Conservation (phyloP, 1,140 invertebrate genomes). For the Pseudachorutes palmiensis region DNA sequence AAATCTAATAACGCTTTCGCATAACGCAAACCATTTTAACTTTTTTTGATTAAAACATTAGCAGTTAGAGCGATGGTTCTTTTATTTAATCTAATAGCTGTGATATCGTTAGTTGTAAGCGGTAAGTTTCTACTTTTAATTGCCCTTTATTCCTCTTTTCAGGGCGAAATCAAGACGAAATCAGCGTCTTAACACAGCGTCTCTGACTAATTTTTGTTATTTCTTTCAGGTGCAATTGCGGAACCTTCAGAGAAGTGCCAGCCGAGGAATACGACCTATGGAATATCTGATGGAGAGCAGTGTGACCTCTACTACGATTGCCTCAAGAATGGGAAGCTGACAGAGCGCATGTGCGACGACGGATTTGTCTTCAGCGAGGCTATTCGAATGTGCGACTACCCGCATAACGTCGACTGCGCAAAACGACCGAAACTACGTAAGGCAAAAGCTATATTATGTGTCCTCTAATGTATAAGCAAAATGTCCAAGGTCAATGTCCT, state of each 20-base stretch:
- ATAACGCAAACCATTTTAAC: no score
- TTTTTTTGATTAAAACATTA: no score
- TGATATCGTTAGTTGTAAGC: not conserved
- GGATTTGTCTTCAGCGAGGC: slow-evolving; percentile 43
- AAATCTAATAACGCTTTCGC: no score
- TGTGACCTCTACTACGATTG: slow-evolving; percentile 46
- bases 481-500: not conserved
- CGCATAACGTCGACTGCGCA: slow-evolving; percentile 43
- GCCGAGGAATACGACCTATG: slow-evolving; percentile 33
- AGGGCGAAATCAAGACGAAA: no score
- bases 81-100: no score
- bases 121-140: not conserved
- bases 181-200: no score
- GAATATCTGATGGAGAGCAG: slow-evolving; percentile 41
- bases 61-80: no score
- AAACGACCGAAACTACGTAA: slow-evolving; percentile 41
- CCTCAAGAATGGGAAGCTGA: slow-evolving; percentile 37
- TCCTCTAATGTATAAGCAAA: not conserved
- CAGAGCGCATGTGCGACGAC: slow-evolving; percentile 44
- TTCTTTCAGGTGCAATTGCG: slow-evolving; percentile 11
- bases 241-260: slow-evolving; percentile 20
- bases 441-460: slow-evolving; percentile 11
- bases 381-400: slow-evolving; percentile 42
- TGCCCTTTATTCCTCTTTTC: no score
- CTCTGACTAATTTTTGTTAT: not conserved